Percentiles rank a stretch among this genome's conserved stretches.
Conservation (phyloP, 2,888 invertebrate genomes). For the Hemaris fuciformis region DNA sequence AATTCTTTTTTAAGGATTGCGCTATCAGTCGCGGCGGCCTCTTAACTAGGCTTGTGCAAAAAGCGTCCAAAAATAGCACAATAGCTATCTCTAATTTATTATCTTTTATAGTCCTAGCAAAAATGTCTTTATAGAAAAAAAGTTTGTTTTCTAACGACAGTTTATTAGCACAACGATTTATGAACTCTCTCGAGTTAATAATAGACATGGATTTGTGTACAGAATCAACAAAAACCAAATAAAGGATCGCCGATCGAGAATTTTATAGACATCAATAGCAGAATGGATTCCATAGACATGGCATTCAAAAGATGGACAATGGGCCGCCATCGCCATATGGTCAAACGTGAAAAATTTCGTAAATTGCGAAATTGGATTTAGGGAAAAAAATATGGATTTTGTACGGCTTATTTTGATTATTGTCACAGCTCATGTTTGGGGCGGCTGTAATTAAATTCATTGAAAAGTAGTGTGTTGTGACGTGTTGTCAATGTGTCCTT, state of each 20-base stretch:
- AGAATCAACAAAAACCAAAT: constrained; percentile 54
- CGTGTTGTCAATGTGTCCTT: constrained; percentile 28
- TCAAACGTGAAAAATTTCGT: constrained; percentile 44
- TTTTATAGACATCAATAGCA: constrained; percentile 66
- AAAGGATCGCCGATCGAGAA: constrained; percentile 48
- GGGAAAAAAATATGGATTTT: constrained; percentile 51
- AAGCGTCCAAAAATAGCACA: not conserved
- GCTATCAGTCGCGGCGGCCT: too few species aligned
- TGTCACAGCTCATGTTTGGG: constrained; percentile 52
- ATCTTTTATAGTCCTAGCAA: not conserved
- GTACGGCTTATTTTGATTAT: constrained; percentile 59
- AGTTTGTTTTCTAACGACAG: constrained; percentile 15
- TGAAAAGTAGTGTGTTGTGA: constrained; percentile 58
- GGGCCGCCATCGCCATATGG: constrained; percentile 63
- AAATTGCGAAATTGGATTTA: constrained; percentile 76
- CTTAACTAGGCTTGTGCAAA: too few species aligned
- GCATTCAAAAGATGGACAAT: constrained; percentile 65
- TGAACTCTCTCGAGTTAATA: constrained; percentile 39
- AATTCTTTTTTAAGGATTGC: too few species aligned
- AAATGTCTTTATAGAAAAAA: not conserved
- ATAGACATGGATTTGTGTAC: constrained; percentile 40
- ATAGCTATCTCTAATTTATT: not conserved
- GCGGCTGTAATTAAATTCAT: constrained; percentile 54
- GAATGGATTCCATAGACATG: constrained; percentile 48
- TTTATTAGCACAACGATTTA: constrained; percentile 40